A percentile compares a stretch with the other conserved stretches of the same genome.
These are phyloP conservation scores for Teleopsis dalmanni DNA, from an alignment of 1,140 invertebrate species.

Conservation along the genomic window DNA sequence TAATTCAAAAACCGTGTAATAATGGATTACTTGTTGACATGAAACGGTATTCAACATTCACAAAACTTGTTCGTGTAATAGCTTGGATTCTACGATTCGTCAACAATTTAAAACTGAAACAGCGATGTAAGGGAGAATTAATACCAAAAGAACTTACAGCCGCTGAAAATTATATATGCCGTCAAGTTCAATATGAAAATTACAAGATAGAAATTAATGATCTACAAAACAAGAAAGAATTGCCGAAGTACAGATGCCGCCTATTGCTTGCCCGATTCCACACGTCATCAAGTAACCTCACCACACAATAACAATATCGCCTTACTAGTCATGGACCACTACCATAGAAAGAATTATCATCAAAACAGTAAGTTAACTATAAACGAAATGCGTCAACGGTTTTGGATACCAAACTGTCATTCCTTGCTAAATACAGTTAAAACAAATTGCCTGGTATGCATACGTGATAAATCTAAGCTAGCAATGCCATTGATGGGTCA, in stretches of 20 bases:
- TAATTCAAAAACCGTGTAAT: slow-evolving; percentile 31
- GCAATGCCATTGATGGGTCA: slow-evolving; percentile 3
- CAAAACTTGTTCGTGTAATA: not conserved
- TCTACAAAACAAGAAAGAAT: not conserved
- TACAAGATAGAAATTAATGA: not conserved
- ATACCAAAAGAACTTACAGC: not conserved
- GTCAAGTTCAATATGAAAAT: not conserved
- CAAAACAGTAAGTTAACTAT: no score
- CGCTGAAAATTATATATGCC: slow-evolving; percentile 3
- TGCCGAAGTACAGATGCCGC: slow-evolving; percentile 1
- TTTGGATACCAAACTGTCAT: slow-evolving; percentile 1
- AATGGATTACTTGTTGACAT: slow-evolving; percentile 21
- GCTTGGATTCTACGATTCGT: slow-evolving; percentile 1
- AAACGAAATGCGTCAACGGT: no score
- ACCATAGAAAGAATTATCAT: not conserved
- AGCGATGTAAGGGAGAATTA: not conserved
- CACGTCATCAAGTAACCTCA: not conserved
- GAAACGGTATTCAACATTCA: slow-evolving; percentile 1
- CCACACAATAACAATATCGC: not conserved
- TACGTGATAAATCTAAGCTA: not conserved
- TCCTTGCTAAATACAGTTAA: not conserved
- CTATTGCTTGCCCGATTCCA: not conserved
- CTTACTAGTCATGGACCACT: not conserved
- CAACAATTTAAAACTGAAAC: not conserved
- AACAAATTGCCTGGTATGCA: not conserved